Percentiles rank a stretch among this genome's conserved stretches.
phyloP scores from a whole-genome alignment of 1,140 invertebrate species.

The Drosophila sechellia region DNA sequence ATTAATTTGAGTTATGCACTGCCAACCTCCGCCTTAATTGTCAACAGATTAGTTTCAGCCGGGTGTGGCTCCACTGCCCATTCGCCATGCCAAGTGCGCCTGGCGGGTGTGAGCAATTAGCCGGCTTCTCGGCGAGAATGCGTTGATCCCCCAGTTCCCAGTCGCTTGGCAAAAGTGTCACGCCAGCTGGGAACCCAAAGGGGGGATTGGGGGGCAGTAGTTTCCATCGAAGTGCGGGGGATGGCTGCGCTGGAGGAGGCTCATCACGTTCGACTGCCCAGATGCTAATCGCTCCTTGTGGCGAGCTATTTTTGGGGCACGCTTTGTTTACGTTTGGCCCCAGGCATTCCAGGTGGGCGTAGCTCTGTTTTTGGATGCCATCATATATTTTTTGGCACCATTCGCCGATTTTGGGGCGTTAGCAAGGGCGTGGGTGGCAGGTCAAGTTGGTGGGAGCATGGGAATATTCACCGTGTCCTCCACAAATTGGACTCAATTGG shows the following conservation, averaged over 20 bases:
- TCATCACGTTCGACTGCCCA: conserved; percentile 55
- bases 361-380: conserved; percentile 38
- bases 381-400: conserved; percentile 60
- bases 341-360: conserved; percentile 54
- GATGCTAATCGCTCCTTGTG: conserved; percentile 61
- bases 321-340: conserved; percentile 59
- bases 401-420: conserved; percentile 31
- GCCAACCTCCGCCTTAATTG: conserved; percentile 62
- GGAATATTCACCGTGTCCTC: conserved; percentile 15
- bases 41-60: conserved; percentile 74
- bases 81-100: conserved; percentile 8
- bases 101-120: conserved; percentile 76
- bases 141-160: conserved; percentile 28
- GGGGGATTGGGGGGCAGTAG: no score
- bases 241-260: conserved; percentile 8
- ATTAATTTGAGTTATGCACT: conserved; percentile 65
- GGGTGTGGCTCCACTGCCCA: conserved; percentile 54
- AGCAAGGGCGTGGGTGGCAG: conserved; percentile 37
- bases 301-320: conserved; percentile 73
- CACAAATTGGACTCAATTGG: conserved; percentile 60
- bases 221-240: background rate
- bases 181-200: conserved; percentile 54
- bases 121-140: conserved; percentile 32
- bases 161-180: conserved; percentile 70
- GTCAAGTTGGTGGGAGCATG: conserved; percentile 13